Conservation (phyloP, 2,888 invertebrate genomes). For the Tromatobia lineatoria region DNA sequence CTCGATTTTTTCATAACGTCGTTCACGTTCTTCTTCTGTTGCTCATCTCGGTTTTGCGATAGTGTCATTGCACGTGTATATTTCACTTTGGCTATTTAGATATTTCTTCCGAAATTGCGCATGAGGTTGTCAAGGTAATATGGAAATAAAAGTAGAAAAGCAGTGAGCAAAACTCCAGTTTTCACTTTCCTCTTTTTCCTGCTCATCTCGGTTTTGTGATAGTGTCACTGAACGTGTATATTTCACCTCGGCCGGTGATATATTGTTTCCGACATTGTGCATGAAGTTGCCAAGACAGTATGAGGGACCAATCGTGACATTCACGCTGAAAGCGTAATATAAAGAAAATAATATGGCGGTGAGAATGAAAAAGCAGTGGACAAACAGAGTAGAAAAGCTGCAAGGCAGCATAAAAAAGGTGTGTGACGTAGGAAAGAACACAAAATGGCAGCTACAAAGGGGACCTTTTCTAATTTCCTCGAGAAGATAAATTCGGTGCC, state of each 20-base stretch:
- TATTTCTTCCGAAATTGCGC: slow-evolving; percentile 68
- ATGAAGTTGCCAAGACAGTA: slow-evolving; percentile 16
- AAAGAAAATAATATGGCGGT: slow-evolving; percentile 28
- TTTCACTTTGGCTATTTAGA: slow-evolving; percentile 62
- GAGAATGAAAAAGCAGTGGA: slow-evolving; percentile 9
- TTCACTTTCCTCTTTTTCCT: slow-evolving; percentile 7
- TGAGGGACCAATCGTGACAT: slow-evolving; percentile 35
- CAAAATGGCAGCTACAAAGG: slow-evolving; percentile 68
- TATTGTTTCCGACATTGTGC: slow-evolving; percentile 68
- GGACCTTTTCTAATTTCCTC: slow-evolving; percentile 82
- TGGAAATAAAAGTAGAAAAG: slow-evolving; percentile 10
- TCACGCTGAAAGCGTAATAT: slow-evolving; percentile 51
- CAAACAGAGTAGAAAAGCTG: not conserved
- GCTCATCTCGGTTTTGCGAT: slow-evolving; percentile 48
- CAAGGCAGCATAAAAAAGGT: not conserved
- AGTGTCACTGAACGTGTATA: slow-evolving; percentile 7
- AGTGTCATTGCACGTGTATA: slow-evolving; percentile 9
- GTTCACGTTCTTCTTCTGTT: slow-evolving; percentile 6
- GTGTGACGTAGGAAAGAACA: slow-evolving; percentile 17
- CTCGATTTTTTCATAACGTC: no score
- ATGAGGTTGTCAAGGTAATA: slow-evolving; percentile 20
- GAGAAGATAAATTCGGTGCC: slow-evolving; percentile 81
- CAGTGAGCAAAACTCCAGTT: not conserved
- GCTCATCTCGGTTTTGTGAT: slow-evolving; percentile 48
- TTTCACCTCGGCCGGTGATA: slow-evolving; percentile 63